Conservation (phyloP, 2,797 vertebrate species). For the Hippoglossus hippoglossus region DNA sequence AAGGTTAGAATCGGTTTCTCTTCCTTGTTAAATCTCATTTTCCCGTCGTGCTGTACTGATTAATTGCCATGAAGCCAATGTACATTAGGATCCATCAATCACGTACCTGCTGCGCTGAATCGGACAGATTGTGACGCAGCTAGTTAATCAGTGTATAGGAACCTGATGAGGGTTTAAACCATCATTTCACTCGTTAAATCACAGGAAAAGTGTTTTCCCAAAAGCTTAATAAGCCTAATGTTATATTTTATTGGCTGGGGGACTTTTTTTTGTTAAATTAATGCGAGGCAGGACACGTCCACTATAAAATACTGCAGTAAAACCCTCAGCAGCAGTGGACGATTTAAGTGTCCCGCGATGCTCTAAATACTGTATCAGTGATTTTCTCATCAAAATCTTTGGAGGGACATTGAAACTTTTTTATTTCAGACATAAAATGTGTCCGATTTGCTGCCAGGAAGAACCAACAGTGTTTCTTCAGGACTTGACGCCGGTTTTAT, state of each 20-base stretch:
- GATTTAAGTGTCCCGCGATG: not conserved
- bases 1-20: not conserved
- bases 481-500: too few relatives aligned
- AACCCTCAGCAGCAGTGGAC: slow-evolving; percentile 1
- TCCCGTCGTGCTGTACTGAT: not conserved
- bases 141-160: slow-evolving; percentile 5
- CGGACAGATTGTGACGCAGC: slow-evolving; percentile 7
- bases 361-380: not conserved
- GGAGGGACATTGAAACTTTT: not conserved
- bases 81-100: slow-evolving; percentile 3
- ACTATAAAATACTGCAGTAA: not conserved
- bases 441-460: not conserved
- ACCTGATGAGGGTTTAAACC: slow-evolving; percentile 9
- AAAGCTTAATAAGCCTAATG: slow-evolving; percentile 1
- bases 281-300: not conserved
- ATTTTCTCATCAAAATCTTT: slow-evolving; percentile 10
- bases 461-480: not conserved
- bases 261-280: not conserved
- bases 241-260: not conserved
- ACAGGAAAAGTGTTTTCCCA: not conserved
- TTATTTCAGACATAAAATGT: not conserved
- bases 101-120: slow-evolving; percentile 7
- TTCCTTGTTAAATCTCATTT: not conserved
- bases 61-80: slow-evolving; percentile 1
- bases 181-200: not conserved